phyloP scores from a whole-genome alignment of 1,140 invertebrate genomes.

The Papilio machaon region DNA sequence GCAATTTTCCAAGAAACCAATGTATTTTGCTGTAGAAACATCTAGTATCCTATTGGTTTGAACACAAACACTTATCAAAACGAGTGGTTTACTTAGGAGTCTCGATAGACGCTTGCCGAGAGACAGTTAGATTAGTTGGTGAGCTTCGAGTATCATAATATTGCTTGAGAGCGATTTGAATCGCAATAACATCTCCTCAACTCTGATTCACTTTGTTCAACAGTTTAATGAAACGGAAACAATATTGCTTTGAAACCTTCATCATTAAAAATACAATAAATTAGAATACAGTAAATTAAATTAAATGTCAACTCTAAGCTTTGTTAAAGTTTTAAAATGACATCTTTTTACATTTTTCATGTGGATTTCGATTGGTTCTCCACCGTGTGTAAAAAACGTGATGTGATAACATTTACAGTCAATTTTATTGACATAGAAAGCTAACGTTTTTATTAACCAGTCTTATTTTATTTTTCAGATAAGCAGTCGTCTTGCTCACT shows the following conservation, averaged over 20 bases:
- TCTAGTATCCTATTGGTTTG: slow-evolving; percentile 56
- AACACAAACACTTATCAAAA: slow-evolving; percentile 62
- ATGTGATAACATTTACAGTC: neutral
- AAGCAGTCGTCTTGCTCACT: neutral
- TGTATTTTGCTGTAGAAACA: slow-evolving; percentile 51
- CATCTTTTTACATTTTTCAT: too few relatives aligned
- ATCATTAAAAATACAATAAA: neutral
- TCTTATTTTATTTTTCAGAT: slow-evolving; percentile 14
- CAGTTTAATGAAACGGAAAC: slow-evolving; percentile 31
- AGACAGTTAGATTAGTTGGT: slow-evolving; percentile 67
- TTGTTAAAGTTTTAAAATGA: too few relatives aligned
- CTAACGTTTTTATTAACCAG: neutral
- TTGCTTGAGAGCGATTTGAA: slow-evolving; percentile 47
- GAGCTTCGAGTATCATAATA: slow-evolving; percentile 48
- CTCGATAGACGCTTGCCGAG: slow-evolving; percentile 50
- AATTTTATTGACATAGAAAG: neutral
- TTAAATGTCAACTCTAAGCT: neutral
- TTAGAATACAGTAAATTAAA: neutral
- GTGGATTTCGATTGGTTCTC: too few relatives aligned
- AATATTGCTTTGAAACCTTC: slow-evolving; percentile 7
- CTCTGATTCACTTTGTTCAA: slow-evolving; percentile 30
- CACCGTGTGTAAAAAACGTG: too few relatives aligned
- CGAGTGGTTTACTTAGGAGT: slow-evolving; percentile 72
- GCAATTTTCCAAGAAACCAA: slow-evolving; percentile 41
- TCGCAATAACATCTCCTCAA: slow-evolving; percentile 37